Base-by-base conservation (phyloP, 2,888 invertebrate species). In the Hydrotaea cyrtoneurina region DNA sequence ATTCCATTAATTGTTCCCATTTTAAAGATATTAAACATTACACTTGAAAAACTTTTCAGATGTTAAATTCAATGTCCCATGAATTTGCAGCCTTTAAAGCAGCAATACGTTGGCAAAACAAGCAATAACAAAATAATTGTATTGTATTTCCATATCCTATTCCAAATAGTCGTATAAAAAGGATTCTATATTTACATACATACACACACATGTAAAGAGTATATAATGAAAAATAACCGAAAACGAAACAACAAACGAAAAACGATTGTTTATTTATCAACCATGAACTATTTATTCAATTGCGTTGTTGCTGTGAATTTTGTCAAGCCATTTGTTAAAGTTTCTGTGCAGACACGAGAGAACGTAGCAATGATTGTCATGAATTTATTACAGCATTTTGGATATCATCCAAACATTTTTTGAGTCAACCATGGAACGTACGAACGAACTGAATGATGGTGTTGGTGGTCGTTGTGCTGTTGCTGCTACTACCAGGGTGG, bases 201-300 rank as follows among this genome's bases (percentile, higher is more conserved):
- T 13, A n/a, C 10, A 43, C 5, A 7, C 11, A 43, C 10, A 31
- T 31, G 31, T 39, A 39, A 8, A 8, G 39, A 8, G 39, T 39
- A n/a, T 15, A 50, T 13, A 50, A 50, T n/a, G 39, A 8, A 39
- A 39, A 11, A 8, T 13, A 8, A 39, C 39, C 36, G 13, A 43
- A 43, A 50, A 8, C 39, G 11, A 39, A 39, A 39, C 11, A 39
- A 39, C 11, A 39, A 39, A 39, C 7, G 11, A 39, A 50, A 23
- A 59, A 23, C 7, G 23, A 26, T 59, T 59, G 26, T 23, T 23
- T 59, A 59, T 26, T 26, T 59, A 59, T 59, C 26, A 15, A 11
- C 26, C 59, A 59, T 59, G 59, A 59, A 59, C 59, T 59, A 59
- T 59, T 23, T 59, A 23, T 59, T 59, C 59, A 59, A 59, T 59